A percentile compares a stretch with the other conserved stretches of the same genome.
phyloP scores from a whole-genome alignment of 2,888 invertebrate genomes.

The Lamellibrachia satsuma region DNA sequence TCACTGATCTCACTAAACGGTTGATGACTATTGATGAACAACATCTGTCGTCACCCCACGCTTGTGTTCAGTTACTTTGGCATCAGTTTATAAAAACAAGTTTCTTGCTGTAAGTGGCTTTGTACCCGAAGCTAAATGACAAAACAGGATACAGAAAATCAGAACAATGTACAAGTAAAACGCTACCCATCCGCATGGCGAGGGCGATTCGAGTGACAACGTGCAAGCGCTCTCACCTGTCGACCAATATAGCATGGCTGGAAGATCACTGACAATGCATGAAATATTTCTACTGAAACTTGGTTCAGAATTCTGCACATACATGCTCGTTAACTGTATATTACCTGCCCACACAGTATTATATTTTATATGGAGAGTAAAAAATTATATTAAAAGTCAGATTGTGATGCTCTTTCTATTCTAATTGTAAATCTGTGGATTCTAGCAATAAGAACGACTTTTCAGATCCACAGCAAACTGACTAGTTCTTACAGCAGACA shows the following conservation, averaged over 20 bases:
- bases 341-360: background rate
- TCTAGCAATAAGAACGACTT: background rate
- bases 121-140: conserved; percentile 17
- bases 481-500: conserved; percentile 13
- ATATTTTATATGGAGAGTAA: background rate
- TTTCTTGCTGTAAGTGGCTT: background rate
- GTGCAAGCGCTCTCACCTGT: background rate
- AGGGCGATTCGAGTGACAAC: background rate
- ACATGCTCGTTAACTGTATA: background rate
- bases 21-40: background rate
- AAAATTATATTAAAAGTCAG: background rate
- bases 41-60: background rate
- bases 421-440: background rate
- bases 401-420: background rate
- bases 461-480: conserved; percentile 1
- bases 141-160: conserved; percentile 13
- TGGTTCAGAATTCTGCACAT: background rate
- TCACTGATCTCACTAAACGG: background rate
- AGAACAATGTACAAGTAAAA: conserved; percentile 12
- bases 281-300: background rate
- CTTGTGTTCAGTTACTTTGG: background rate
- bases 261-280: conserved; percentile 13
- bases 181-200: background rate
- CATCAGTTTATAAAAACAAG: conserved; percentile 4
- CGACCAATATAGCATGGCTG: background rate